phyloP scores from a whole-genome alignment of 2,888 invertebrate genomes.

The Ditylenchus weischeri region DNA sequence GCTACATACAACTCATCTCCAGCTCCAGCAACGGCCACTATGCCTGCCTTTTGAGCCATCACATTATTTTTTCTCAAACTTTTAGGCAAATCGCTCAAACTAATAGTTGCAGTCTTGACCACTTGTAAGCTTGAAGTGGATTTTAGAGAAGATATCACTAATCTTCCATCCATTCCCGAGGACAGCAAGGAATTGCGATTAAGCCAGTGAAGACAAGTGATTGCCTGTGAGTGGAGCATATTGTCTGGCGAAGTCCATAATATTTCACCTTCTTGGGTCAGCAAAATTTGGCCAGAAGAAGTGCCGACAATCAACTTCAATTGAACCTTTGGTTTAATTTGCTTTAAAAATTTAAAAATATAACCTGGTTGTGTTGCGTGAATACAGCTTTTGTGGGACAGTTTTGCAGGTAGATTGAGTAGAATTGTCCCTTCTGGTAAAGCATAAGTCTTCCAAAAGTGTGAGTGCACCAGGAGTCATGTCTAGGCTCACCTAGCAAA shows the following conservation, averaged over 20 bases:
- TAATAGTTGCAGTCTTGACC: conserved; percentile 22
- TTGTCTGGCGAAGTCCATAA: conserved; percentile 30
- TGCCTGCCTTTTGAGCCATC: conserved; percentile 20
- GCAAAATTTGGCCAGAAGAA: conserved; percentile 31
- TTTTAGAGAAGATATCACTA: conserved; percentile 23
- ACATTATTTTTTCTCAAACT: conserved; percentile 23
- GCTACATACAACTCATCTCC: conserved; percentile 1
- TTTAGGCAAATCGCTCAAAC: conserved; percentile 31
- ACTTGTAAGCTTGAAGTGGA: conserved; percentile 27
- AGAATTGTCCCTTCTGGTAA: conserved; percentile 9
- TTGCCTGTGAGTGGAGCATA: conserved; percentile 27
- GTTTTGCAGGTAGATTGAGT: conserved; percentile 25
- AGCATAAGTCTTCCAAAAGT: conserved; percentile 7
- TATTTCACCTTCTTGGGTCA: conserved; percentile 29
- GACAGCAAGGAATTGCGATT: conserved; percentile 18
- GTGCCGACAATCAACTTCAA: conserved; percentile 32
- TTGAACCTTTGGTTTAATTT: neutral
- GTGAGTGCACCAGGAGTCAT: conserved; percentile 36
- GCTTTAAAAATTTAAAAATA: neutral
- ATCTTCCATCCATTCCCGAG: conserved; percentile 9
- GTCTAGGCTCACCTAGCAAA: conserved; percentile 33
- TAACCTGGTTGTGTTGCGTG: conserved; percentile 34
- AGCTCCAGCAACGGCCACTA: conserved; percentile 24
- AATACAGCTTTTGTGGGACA: conserved; percentile 35
- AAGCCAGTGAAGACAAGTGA: conserved; percentile 34